Evolutionary conservation across 2,888 invertebrate species (phyloP).

Genomic region (Nomada ferruginata): DNA sequence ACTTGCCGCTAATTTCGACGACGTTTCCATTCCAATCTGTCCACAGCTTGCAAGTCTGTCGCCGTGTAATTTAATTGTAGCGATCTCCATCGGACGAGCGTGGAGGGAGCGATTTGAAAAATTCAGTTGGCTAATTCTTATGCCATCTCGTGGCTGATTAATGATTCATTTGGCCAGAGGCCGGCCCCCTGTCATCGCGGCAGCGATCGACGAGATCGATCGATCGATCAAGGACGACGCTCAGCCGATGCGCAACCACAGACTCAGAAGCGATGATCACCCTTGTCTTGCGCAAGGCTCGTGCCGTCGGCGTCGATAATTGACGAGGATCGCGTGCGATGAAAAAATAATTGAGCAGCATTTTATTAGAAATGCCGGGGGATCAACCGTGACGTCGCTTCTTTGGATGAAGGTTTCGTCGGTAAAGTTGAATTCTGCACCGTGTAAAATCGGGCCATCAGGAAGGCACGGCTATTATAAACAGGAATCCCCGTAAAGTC

Average conservation of each 20-base stretch:
- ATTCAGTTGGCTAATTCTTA: too few relatives aligned
- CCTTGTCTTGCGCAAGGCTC: not conserved
- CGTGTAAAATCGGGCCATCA: not conserved
- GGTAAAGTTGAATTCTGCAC: not conserved
- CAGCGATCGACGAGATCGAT: not conserved
- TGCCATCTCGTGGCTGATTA: not conserved
- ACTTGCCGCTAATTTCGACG: too few relatives aligned
- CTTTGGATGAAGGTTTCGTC: not conserved
- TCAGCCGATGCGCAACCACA: not conserved
- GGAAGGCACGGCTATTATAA: slow-evolving; percentile 21
- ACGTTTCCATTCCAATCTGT: too few relatives aligned
- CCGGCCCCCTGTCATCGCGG: slow-evolving; percentile 18
- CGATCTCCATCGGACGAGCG: too few relatives aligned
- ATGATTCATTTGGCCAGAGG: not conserved
- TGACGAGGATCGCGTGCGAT: not conserved
- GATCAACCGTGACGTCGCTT: not conserved
- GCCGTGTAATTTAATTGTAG: too few relatives aligned
- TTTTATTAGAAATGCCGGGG: not conserved
- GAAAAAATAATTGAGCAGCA: not conserved
- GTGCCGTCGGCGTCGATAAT: not conserved
- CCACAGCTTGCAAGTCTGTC: too few relatives aligned
- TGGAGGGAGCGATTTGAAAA: too few relatives aligned
- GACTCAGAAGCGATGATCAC: slow-evolving; percentile 11
- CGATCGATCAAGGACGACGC: slow-evolving; percentile 5
- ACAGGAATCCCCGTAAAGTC: slow-evolving; percentile 52